These are phyloP conservation scores for Unio pictorum DNA, from an alignment of 2,888 invertebrate genomes.

Conservation along the genomic window DNA sequence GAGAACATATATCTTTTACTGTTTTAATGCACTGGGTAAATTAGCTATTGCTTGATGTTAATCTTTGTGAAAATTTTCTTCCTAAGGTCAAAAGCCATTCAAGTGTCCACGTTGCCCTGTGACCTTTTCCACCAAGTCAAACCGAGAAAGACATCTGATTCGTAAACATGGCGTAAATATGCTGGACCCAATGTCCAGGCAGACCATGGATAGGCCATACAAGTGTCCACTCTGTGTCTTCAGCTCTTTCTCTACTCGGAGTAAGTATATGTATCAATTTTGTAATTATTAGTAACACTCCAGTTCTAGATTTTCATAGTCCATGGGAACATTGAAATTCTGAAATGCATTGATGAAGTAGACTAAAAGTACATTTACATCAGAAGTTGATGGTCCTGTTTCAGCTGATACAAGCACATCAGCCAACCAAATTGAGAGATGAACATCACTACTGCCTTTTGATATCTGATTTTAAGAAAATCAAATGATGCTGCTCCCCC, in stretches of 20 bases:
- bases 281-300: too few species aligned
- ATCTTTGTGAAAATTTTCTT: not conserved
- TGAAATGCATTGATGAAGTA: too few species aligned
- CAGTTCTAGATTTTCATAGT: too few species aligned
- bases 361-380: too few species aligned
- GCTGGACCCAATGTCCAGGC: conserved; percentile 76
- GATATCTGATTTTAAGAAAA: too few species aligned
- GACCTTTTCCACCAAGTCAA: conserved; percentile 96
- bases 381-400: too few species aligned
- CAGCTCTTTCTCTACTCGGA: conserved; percentile 84
- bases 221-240: conserved; percentile 87
- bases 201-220: conserved; percentile 68
- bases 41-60: not conserved
- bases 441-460: too few species aligned
- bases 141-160: conserved; percentile 93
- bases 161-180: conserved; percentile 83
- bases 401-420: too few species aligned
- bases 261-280: conserved; percentile 36
- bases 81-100: conserved; percentile 87
- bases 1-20: too few species aligned
- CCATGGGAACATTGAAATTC: too few species aligned
- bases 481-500: too few species aligned
- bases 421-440: too few species aligned
- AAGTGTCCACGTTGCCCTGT: conserved; percentile 94
- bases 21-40: not conserved